Conservation (phyloP, 2,113 vertebrate genomes). For the Panurus biarmicus region DNA sequence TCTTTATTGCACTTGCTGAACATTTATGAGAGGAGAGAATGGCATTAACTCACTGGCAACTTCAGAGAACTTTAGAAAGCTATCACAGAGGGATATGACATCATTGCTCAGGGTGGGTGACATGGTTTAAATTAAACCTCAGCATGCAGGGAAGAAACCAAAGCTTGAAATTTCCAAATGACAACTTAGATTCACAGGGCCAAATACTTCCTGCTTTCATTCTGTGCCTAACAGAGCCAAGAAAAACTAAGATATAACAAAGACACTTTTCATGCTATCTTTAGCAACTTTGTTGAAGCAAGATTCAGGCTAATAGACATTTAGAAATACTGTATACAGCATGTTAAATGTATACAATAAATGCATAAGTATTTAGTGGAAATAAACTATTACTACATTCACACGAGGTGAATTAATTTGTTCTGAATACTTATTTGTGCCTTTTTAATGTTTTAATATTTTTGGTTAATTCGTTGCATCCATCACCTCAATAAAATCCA, state of each 20-base stretch:
- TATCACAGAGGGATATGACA: background rate
- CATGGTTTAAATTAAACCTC: conserved; percentile 58
- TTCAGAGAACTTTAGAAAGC: background rate
- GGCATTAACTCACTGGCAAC: background rate
- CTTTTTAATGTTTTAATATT: background rate
- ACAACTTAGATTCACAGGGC: conserved; percentile 5
- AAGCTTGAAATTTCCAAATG: conserved; percentile 60
- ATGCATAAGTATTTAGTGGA: background rate
- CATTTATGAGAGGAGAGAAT: background rate
- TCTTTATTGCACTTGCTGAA: background rate
- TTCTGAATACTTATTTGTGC: background rate
- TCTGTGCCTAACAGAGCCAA: conserved; percentile 48
- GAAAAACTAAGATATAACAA: conserved; percentile 61
- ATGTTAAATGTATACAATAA: background rate
- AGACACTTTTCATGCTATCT: conserved; percentile 56
- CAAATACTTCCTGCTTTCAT: conserved; percentile 29
- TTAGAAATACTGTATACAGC: conserved; percentile 1
- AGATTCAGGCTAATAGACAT: background rate
- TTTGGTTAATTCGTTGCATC: background rate
- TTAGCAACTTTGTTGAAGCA: conserved; percentile 11
- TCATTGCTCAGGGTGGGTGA: background rate
- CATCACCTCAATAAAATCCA: conserved; percentile 47
- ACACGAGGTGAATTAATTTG: background rate
- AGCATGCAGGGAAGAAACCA: conserved; percentile 13
- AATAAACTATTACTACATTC: background rate